Evolutionary conservation across 2,113 vertebrate genomes (phyloP), one percentile per base, ranked within the genome.

Genomic region (Crypturellus undulatus): DNA sequence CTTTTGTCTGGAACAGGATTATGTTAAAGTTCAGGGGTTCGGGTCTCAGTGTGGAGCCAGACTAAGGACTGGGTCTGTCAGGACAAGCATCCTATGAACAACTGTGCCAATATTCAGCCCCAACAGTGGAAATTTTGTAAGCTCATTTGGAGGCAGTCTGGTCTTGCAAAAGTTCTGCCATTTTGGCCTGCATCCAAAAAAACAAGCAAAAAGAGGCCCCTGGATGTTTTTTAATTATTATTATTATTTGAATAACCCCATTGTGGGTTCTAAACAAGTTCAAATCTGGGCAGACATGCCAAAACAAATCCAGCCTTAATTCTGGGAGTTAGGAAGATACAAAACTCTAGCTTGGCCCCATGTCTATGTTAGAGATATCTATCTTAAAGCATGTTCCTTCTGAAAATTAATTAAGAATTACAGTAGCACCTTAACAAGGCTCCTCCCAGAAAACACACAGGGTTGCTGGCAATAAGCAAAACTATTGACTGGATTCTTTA

Each of bases 151-250:
- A 96, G 51, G 49, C 63, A 87, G 71, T 60, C 51, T 90, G 76
- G 84, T 82, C 78, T 94, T 90, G 60, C 60, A 86, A 87, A 58
- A 91, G 51, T 52, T 78, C 77, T 92, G 79, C 64, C 84, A 80
- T 86, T 94, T 90, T 85, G 76, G 82, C 83, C 68, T 83, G 45
- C 20, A 80, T 83, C 82, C 91, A 94, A 86, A 87, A 56, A 87
- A 32, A 21, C 30, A 62, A 93, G 70, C n/a, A 73, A 87, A 87
- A 87, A 70, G 40, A 77, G 71, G 67, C 64, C 79, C 8, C 40
- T 78, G 42, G 45, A 83, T 82, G 12, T 2, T n/a, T 42, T 60
- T 71, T 40, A 10, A 13, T 25, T 68, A 47, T 59, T 69, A 58
- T 70, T 80, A 68, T 60, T 42, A 54, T 75, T 79, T 42, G 68